Evolutionary conservation across 2,888 invertebrate genomes (phyloP), one percentile per base, ranked within the genome.

Genomic region (Herminia tarsipennalis): DNA sequence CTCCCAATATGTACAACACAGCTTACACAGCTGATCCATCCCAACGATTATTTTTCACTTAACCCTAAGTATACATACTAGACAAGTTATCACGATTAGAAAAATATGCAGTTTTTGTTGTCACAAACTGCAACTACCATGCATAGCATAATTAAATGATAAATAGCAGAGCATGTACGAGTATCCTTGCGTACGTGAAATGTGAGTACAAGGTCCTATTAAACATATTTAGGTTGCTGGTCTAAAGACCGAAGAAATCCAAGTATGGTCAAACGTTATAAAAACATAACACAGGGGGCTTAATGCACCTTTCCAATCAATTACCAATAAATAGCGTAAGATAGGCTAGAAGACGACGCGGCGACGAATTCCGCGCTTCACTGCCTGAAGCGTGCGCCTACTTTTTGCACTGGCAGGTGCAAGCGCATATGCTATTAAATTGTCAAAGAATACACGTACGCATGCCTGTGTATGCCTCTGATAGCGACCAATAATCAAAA

Each of bases 381-480:
- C 75, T 77, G 88, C 86, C 86, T 81, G 85, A 85, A 88, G 89
- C 90, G 85, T 87, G 88, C 78, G 80, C 81, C 81, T 84, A 84
- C 84, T 91, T 91, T 91, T 91, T 91, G 89, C 88, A 86, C 61
- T 52, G 82, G 88, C 90, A 91, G 90, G 90, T 91, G 90, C 81
- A 72, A 62, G 76, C 74, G 79, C 88, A 89, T 89, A 88, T 89
- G 91, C 88, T 88, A 88, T 91, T 90, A 90, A 89, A 90, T 89
- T 91, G 88, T 90, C 91, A 90, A 90, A 89, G 88, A 81, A 76
- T 76, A 81, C 81, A 82, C 76, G 75, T 82, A 82, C 75, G 74
- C 72, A 78, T 76, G 75, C 73, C 77, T 71, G 71, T 75, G 68
- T 77, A 69, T 69, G 63, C 71, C 73, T 75, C 76, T 74, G 80